A percentile compares a stretch with the other conserved stretches of the same genome.
Conservation (phyloP, 2,797 vertebrate species). For the Graptemys geographica region DNA sequence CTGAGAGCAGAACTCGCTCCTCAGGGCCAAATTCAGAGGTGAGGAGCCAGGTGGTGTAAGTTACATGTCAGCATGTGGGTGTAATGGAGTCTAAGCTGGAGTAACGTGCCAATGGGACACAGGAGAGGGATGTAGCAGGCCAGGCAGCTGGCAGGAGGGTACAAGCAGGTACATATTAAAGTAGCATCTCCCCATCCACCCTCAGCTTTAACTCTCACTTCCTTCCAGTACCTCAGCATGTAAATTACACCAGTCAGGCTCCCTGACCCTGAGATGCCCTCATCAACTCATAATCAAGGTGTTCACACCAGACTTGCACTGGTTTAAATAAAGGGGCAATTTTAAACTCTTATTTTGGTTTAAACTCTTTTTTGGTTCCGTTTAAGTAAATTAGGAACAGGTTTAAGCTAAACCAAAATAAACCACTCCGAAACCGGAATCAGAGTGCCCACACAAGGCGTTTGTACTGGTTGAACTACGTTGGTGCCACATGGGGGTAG, state of each 20-base stretch:
- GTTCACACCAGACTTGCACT: not conserved
- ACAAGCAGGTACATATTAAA: not conserved
- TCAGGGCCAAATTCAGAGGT: not conserved
- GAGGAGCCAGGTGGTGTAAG: not conserved
- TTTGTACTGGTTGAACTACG: not conserved
- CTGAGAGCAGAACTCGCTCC: accelerated
- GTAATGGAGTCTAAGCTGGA: not conserved
- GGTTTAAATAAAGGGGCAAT: not conserved
- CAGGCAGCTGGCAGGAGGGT: not conserved
- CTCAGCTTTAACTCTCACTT: not conserved
- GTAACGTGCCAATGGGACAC: not conserved
- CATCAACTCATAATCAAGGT: not conserved
- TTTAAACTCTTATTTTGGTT: not conserved
- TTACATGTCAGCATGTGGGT: not conserved
- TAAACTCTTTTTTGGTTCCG: not conserved
- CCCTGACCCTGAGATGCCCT: not conserved
- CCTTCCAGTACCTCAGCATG: not conserved
- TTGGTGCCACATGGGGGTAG: not conserved
- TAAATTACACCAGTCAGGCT: not conserved
- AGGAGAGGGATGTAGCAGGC: not conserved
- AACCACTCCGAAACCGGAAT: not conserved
- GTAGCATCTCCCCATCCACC: not conserved
- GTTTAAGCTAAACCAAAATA: not conserved
- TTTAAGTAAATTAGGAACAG: not conserved
- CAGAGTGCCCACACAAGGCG: not conserved